These are phyloP conservation scores for Bambusicola thoracicus DNA, from an alignment of 2,113 vertebrate genomes.

Conservation along the genomic window DNA sequence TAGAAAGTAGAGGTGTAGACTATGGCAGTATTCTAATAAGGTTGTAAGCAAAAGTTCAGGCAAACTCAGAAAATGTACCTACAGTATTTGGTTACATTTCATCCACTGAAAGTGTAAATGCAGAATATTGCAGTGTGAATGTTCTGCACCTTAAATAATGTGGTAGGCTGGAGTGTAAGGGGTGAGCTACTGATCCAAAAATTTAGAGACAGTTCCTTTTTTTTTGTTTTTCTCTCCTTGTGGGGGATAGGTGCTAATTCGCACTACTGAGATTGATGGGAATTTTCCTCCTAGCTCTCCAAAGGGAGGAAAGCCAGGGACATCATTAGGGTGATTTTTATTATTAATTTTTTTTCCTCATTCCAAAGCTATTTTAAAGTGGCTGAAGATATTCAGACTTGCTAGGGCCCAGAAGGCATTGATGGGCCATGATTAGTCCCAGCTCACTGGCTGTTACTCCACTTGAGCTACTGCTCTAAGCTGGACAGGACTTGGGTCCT, in stretches of 20 bases:
- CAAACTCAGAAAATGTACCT: not conserved
- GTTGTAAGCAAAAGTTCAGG: not conserved
- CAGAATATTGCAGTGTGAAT: not conserved
- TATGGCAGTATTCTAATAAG: not conserved
- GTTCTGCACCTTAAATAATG: not conserved
- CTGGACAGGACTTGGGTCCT: not conserved
- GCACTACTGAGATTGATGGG: not conserved
- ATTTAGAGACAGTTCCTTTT: not conserved
- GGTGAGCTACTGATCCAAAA: not conserved
- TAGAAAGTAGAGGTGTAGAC: not conserved
- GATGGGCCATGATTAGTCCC: not conserved
- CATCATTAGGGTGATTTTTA: not conserved
- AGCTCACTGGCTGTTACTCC: not conserved
- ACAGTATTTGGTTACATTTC: not conserved
- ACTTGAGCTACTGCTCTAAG: not conserved
- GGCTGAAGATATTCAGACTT: not conserved
- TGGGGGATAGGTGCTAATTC: not conserved
- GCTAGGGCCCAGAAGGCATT: not conserved
- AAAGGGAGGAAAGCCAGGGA: not conserved
- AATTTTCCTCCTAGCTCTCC: not conserved
- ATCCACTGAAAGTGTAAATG: not conserved
- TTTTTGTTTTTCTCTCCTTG: not conserved
- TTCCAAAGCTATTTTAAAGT: not conserved
- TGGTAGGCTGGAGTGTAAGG: not conserved
- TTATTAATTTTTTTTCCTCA: not conserved